Conservation (phyloP, 1,140 invertebrate genomes). For the Lordiphosa clarofinis region DNA sequence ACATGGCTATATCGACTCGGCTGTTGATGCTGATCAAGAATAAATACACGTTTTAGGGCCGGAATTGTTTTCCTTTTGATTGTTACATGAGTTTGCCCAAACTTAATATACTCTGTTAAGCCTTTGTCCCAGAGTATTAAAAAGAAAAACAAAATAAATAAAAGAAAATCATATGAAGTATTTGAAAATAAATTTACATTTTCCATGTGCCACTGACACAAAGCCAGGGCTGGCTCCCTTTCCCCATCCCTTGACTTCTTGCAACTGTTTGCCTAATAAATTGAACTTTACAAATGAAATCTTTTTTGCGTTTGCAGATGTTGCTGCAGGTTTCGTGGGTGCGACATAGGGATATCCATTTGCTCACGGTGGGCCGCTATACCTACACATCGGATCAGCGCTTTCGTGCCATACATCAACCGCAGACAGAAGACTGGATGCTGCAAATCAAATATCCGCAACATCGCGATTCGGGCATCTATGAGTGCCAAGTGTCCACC, state of each 20-base stretch:
- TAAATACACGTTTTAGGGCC: no score
- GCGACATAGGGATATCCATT: conserved; percentile 91
- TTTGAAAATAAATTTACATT: conserved; percentile 67
- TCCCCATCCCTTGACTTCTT: conserved; percentile 57
- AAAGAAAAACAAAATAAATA: conserved; percentile 11
- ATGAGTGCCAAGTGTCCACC: conserved; percentile 94
- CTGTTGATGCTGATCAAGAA: no score
- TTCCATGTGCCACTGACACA: conserved; percentile 50
- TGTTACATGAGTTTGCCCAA: no score
- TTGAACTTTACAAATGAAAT: conserved; percentile 52
- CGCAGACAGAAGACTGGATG: conserved; percentile 93
- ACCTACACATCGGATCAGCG: conserved; percentile 95
- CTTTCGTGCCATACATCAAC: conserved; percentile 91
- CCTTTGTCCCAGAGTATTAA: no score
- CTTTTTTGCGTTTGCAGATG: conserved; percentile 81
- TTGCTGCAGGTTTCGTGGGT: conserved; percentile 94
- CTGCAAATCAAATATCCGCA: conserved; percentile 92
- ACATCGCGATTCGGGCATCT: conserved; percentile 89
- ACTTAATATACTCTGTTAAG: no score
- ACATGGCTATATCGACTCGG: no score
- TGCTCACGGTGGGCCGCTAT: conserved; percentile 93
- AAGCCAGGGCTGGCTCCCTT: conserved; percentile 1
- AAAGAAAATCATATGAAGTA: conserved; percentile 44
- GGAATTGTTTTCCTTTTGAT: no score
- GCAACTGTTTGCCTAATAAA: conserved; percentile 62